A percentile compares a stretch with the other conserved stretches of the same genome.
Evolutionary conservation across 2,797 vertebrate genomes (phyloP).

Genomic region (Acestrorhynchus altus): DNA sequence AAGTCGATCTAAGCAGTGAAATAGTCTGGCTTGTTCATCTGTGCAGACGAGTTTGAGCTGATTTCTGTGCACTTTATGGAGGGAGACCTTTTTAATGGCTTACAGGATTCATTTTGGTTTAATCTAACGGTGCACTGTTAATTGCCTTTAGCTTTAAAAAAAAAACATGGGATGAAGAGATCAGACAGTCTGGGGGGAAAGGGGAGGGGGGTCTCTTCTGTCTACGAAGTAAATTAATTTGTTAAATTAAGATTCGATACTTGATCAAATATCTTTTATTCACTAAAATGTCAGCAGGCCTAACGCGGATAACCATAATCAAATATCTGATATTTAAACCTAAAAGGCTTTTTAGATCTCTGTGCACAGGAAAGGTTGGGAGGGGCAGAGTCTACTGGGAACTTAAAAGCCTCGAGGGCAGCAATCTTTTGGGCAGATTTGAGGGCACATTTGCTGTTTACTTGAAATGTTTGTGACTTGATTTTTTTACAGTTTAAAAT

Average conservation of each 20-base stretch:
- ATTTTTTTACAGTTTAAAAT: not conserved
- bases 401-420: slow-evolving; percentile 39
- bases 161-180: slow-evolving; percentile 57
- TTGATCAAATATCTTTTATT: not conserved
- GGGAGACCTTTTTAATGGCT: slow-evolving; percentile 61
- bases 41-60: slow-evolving; percentile 43
- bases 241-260: not conserved
- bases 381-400: slow-evolving; percentile 30
- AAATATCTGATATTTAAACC: slow-evolving; percentile 10
- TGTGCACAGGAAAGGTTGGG: slow-evolving; percentile 34
- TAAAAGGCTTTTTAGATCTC: not conserved
- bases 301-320: slow-evolving; percentile 22
- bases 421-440: slow-evolving; percentile 45
- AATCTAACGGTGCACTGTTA: slow-evolving; percentile 66
- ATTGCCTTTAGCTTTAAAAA: slow-evolving; percentile 57
- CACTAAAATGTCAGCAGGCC: slow-evolving; percentile 12
- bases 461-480: not conserved
- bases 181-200: slow-evolving; percentile 15
- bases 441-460: slow-evolving; percentile 17
- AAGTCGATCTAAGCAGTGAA: not conserved
- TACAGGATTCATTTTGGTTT: slow-evolving; percentile 69
- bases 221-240: slow-evolving; percentile 31
- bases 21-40: not conserved
- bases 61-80: slow-evolving; percentile 46
- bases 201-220: not conserved